These are phyloP conservation scores for Lepidiolamprologus cunningtoni DNA, from an alignment of 2,113 vertebrate genomes.

Conservation along the genomic window DNA sequence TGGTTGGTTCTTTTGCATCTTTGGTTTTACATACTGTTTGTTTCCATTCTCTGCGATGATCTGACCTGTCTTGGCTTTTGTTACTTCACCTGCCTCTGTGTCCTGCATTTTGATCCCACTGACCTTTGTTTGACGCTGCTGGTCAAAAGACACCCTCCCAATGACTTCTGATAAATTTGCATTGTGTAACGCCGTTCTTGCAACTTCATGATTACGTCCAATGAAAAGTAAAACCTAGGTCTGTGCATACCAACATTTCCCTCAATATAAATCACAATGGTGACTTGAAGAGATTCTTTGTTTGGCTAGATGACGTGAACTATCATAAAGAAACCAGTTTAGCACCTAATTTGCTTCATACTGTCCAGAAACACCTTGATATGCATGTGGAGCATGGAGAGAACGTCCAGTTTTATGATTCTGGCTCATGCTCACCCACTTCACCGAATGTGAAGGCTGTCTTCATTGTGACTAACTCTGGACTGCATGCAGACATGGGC, in stretches of 20 bases:
- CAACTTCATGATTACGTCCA: neutral
- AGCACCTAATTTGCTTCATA: neutral
- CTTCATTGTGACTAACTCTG: neutral
- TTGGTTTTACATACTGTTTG: rapidly evolving
- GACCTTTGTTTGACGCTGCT: neutral
- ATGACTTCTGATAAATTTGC: neutral
- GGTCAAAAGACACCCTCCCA: neutral
- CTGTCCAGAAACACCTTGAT: neutral
- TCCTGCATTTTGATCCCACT: neutral
- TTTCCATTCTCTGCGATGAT: neutral
- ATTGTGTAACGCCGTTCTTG: rapidly evolving
- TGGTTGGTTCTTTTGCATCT: neutral
- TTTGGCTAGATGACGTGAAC: rapidly evolving
- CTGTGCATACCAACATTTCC: neutral
- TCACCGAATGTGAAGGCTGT: neutral
- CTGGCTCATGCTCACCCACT: neutral
- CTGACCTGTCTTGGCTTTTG: neutral
- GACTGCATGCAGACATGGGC: neutral
- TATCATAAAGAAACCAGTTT: neutral
- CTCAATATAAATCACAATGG: neutral
- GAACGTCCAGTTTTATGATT: rapidly evolving
- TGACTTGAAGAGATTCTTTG: neutral
- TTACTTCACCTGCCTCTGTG: neutral
- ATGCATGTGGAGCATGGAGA: rapidly evolving
- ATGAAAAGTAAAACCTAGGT: neutral